These are phyloP conservation scores for Galerucella calmariensis DNA, from an alignment of 2,888 invertebrate species.

Conservation along the genomic window DNA sequence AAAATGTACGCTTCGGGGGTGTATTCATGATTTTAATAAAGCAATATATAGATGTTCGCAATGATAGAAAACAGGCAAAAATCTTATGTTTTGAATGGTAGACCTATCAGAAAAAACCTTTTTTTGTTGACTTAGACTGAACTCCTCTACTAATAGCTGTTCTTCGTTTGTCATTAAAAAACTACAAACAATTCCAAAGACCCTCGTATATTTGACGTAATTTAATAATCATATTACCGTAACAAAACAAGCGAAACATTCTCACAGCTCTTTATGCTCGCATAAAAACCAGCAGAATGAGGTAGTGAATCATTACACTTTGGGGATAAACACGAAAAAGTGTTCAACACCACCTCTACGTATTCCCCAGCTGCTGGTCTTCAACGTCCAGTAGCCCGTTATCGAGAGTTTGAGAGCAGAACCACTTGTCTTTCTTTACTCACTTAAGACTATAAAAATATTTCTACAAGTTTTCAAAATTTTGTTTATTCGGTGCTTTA, in stretches of 20 bases:
- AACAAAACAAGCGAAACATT: not conserved
- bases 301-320: not conserved
- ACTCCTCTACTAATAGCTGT: no score
- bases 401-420: slow-evolving; percentile 12
- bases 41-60: no score
- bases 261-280: not conserved
- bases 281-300: not conserved
- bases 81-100: no score
- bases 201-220: not conserved
- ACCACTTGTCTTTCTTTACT: slow-evolving; percentile 7
- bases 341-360: not conserved
- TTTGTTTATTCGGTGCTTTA: not conserved
- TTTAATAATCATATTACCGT: not conserved
- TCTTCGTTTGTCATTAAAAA: no score
- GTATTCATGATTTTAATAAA: no score
- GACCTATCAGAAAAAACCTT: no score
- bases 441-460: not conserved
- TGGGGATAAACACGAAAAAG: not conserved
- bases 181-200: no score
- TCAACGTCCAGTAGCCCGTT: slow-evolving; percentile 39
- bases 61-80: no score
- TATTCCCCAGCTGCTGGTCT: slow-evolving; percentile 22
- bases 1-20: no score
- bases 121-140: no score
- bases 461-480: not conserved